These are phyloP conservation scores for Lochmaea capreae DNA, from an alignment of 2,888 invertebrate genomes.

Conservation along the genomic window DNA sequence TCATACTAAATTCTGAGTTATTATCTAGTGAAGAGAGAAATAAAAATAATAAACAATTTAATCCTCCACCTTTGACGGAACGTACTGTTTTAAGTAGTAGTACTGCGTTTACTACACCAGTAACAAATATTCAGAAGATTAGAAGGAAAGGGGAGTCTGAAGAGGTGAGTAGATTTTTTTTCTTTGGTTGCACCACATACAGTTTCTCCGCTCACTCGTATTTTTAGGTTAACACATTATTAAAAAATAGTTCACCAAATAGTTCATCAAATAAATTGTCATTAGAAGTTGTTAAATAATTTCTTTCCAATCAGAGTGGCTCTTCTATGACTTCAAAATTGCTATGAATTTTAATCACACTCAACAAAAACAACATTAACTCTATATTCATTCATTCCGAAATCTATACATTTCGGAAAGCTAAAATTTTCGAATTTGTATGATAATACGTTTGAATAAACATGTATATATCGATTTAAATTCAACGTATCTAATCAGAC, in stretches of 20 bases:
- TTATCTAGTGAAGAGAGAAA: conserved; percentile 38
- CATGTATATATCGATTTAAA: background rate
- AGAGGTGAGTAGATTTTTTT: background rate
- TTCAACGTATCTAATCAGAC: background rate
- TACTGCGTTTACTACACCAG: conserved; percentile 52
- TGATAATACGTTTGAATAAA: background rate
- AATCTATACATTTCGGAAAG: background rate
- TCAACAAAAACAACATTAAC: too few relatives aligned
- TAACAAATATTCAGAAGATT: conserved; percentile 62
- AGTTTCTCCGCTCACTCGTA: background rate
- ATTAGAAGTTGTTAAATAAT: too few relatives aligned
- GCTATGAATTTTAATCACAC: too few relatives aligned
- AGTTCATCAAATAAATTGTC: too few relatives aligned
- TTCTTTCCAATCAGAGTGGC: too few relatives aligned
- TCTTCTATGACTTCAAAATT: too few relatives aligned
- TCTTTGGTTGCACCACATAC: background rate
- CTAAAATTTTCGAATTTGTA: background rate
- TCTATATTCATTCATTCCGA: background rate
- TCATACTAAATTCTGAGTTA: conserved; percentile 19
- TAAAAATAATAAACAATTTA: conserved; percentile 38
- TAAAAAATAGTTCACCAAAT: too few relatives aligned
- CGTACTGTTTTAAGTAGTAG: conserved; percentile 24
- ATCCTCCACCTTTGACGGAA: conserved; percentile 36
- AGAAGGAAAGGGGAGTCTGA: conserved; percentile 49
- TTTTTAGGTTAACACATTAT: too few relatives aligned